phyloP scores from a whole-genome alignment of 2,113 vertebrate species.

The Actenoides hombroni region DNA sequence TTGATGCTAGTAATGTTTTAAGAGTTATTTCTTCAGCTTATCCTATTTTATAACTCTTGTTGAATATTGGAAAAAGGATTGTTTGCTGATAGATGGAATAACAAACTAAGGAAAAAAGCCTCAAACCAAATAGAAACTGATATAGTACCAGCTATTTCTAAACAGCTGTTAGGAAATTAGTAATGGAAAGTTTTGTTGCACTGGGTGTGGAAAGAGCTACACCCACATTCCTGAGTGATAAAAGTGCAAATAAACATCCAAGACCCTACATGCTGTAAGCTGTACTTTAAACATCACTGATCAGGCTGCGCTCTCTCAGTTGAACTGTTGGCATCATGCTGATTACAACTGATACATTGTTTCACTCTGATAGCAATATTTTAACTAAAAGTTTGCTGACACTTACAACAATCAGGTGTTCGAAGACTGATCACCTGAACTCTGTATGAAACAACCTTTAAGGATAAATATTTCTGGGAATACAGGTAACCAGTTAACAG shows the following conservation, averaged over 20 bases:
- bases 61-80: background rate
- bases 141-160: background rate
- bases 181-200: slow-evolving; percentile 28
- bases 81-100: background rate
- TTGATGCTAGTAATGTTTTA: background rate
- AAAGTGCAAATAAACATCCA: background rate
- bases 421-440: background rate
- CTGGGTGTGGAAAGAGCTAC: background rate
- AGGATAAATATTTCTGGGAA: background rate
- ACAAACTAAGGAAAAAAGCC: background rate
- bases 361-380: background rate
- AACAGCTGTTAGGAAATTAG: slow-evolving; percentile 17
- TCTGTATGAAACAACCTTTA: background rate
- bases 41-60: background rate
- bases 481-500: background rate
- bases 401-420: background rate
- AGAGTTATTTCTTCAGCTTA: background rate
- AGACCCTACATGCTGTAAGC: background rate
- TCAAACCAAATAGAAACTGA: background rate
- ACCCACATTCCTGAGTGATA: slow-evolving; percentile 16
- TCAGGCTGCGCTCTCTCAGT: background rate
- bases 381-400: background rate
- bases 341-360: background rate
- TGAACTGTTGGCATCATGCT: rapidly evolving
- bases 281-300: background rate